Conservation (phyloP, 2,888 invertebrate species). For the Aspidiotus rigidus region DNA sequence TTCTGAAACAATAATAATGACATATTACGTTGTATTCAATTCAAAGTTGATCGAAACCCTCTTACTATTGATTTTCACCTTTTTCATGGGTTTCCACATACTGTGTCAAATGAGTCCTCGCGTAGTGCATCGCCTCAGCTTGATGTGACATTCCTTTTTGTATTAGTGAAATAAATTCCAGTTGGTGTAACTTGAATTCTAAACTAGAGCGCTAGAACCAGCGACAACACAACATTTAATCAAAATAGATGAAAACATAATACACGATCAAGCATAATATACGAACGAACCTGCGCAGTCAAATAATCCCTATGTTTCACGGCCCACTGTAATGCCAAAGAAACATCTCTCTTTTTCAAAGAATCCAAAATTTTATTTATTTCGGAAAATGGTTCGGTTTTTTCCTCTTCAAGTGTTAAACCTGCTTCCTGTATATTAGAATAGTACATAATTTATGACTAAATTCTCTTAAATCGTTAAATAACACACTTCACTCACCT, state of each 20-base stretch:
- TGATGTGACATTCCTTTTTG: constrained; percentile 59
- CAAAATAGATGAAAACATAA: not conserved
- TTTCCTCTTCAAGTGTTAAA: constrained; percentile 53
- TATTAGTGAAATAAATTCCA: constrained; percentile 67
- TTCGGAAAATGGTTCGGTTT: constrained; percentile 69
- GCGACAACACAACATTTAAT: not conserved
- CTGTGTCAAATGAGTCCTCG: constrained; percentile 70
- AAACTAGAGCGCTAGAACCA: constrained; percentile 52
- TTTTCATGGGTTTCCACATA: constrained; percentile 68
- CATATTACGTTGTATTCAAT: not conserved
- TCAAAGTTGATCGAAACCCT: not conserved
- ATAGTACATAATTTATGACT: not conserved
- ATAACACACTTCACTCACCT: constrained; percentile 43
- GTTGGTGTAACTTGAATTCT: constrained; percentile 71
- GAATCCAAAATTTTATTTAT: constrained; percentile 81
- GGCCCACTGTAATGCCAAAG: constrained; percentile 82
- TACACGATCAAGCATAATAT: not conserved
- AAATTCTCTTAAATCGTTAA: constrained; percentile 2
- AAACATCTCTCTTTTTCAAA: constrained; percentile 68
- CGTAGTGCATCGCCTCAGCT: constrained; percentile 76
- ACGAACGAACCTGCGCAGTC: constrained; percentile 48
- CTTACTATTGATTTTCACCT: constrained; percentile 44
- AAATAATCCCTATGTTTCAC: constrained; percentile 63
- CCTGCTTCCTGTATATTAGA: constrained; percentile 55
- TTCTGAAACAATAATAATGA: constrained; percentile 47